Base-by-base conservation (phyloP, 2,797 vertebrate genomes). In the Tympanoctomys barrerae region DNA sequence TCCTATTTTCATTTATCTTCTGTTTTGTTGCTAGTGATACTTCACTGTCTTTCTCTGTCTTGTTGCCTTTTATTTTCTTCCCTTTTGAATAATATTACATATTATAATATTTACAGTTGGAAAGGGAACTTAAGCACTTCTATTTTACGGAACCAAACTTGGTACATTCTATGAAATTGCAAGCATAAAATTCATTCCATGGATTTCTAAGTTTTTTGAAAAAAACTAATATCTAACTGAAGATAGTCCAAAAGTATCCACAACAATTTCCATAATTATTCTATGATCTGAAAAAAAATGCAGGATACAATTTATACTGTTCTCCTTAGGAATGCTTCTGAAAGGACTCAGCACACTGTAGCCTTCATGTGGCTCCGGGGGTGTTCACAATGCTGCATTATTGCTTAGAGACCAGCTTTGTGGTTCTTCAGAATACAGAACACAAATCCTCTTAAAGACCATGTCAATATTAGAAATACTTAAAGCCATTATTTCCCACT, bases 291-390 rank as follows among this genome's bases (percentile, higher is more conserved):
- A 57, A 26, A 85, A 75, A 77, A 75, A 77, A 54, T 54, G 79
- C 89, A 52, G 54, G 57, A 14, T 61, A 79, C 46, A 82, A 42
- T 85, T 59, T 77, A 49, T 12, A 22, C 42, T 78, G n/a, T 92
- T 78, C 71, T 95, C 80, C n/a, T 94, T 61, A 82, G 93, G 95
- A 96, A 96, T 94, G 91, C 82, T 64, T 94, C 57, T 91, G 83
- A 78, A 87, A 85, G 42, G 57, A 59, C 49, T 39, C 33, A 52
- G 57, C 62, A 82, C 66, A 86, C 73, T 79, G 78, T 68, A 66
- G 61, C 75, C 68, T 94, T 96, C 95, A 92, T 31, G 73, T 81
- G 18, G 82, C 42, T 66, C 66, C 54, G 94, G 87, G 93, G 49
- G 62, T 78, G 89, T 90, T 94, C 68, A 90, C 83, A 89, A 92